Conservation (phyloP, 1,140 invertebrate genomes). For the Portunus trituberculatus region DNA sequence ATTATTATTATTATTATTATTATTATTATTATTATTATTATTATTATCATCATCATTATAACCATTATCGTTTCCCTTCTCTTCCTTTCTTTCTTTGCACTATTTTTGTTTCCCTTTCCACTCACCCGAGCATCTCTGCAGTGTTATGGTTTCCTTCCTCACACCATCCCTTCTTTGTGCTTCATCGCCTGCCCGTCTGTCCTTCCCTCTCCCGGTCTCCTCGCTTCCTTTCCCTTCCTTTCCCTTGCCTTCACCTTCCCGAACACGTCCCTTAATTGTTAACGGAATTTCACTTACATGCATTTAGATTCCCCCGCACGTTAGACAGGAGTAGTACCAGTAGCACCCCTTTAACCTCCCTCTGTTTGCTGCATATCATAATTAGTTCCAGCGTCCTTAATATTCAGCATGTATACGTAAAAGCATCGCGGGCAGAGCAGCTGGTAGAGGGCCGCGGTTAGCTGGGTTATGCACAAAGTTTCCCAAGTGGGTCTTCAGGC, state of each 20-base stretch:
- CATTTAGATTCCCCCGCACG: no score
- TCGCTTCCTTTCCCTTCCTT: neutral
- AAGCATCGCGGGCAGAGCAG: neutral
- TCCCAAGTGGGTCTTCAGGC: slow-evolving; percentile 5
- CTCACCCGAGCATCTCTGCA: no score
- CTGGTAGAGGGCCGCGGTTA: slow-evolving; percentile 5
- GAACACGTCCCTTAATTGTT: no score
- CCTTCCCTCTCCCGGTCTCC: no score
- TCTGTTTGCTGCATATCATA: neutral
- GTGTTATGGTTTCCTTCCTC: no score
- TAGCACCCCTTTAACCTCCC: neutral
- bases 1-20: slow-evolving; percentile 5
- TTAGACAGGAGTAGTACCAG: neutral
- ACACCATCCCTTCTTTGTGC: neutral
- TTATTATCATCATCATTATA: neutral
- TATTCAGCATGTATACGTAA: neutral
- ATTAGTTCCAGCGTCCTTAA: neutral
- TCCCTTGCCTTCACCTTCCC: neutral
- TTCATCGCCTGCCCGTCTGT: neutral
- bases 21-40: neutral
- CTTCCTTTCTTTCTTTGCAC: no score
- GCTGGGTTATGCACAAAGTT: neutral
- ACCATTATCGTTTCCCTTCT: no score
- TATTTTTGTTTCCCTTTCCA: no score
- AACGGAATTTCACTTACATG: no score